Evolutionary conservation across 2,113 vertebrate genomes (phyloP), one percentile per base, ranked within the genome.

Genomic region (Syngnathus floridae): DNA sequence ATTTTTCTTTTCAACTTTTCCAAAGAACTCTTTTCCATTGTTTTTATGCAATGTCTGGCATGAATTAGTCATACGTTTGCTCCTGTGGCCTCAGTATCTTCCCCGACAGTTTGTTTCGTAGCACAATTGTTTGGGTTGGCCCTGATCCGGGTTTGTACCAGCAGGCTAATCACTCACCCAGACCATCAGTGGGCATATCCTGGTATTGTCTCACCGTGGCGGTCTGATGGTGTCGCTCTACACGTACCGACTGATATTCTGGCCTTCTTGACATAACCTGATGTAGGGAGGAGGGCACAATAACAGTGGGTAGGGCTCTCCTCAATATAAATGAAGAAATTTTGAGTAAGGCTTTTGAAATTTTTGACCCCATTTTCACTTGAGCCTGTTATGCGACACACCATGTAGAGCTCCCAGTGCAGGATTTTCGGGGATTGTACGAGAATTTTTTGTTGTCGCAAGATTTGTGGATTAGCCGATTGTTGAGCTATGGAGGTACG

Each of bases 141-240:
- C 4, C 64, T 0, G 60, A 55, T 17, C 41, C 68, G 73, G 64
- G 57, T 75, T n/a, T 11, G 31, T 52, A 66, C 52, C 71, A 62
- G 75, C 74, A 72, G 76, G 79, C 85, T 72, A 83, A 86, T 88
- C 86, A 84, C 74, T 80, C 77, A 79, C 36, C 73, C 71, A 36
- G 79, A 73, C 76, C 48, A 89, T 87, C 82, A 85, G 84, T 71
- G 71, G 82, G 83, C 80, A 87, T n/a, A 85, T 89, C 88, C 88
- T 88, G 86, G 75, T 31, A 87, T 89, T 89, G 88, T 89, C 76
- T 67, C 59, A 48, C 66, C 66, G 71, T 63, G 31, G 69, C 45
- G 66, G 73, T 82, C 75, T 73, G 74, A 78, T 73, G 73, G 69
- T 81, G 74, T 82, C 76, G 76, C 70, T 81, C 82, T 81, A 62